Percentiles rank a stretch among this genome's conserved stretches.
Conservation (phyloP, 2,797 vertebrate genomes). For the Cyclopterus lumpus region DNA sequence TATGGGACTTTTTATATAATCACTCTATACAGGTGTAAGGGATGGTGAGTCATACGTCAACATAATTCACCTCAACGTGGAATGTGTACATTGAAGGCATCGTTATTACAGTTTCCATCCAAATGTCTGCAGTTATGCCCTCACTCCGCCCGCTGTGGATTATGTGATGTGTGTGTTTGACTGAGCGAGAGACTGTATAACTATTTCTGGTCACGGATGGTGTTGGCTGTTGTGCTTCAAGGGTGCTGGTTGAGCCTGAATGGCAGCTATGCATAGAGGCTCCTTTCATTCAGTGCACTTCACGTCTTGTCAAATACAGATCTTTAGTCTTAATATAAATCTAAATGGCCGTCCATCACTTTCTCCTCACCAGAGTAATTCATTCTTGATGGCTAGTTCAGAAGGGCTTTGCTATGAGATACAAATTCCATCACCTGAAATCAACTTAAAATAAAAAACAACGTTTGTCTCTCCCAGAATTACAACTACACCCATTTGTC, state of each 20-base stretch:
- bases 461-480: constrained; percentile 78
- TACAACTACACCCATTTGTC: constrained; percentile 95
- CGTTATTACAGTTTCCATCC: neutral
- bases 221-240: constrained; percentile 35
- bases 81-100: neutral
- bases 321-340: neutral
- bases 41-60: neutral
- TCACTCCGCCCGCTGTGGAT: neutral
- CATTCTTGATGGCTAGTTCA: neutral
- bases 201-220: constrained; percentile 26
- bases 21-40: neutral
- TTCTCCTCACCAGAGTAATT: neutral
- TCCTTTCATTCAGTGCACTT: constrained; percentile 59
- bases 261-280: constrained; percentile 40
- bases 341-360: neutral
- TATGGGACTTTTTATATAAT: neutral
- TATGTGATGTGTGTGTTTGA: constrained; percentile 21
- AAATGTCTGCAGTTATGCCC: neutral
- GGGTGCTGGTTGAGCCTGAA: constrained; percentile 30
- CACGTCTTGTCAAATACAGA: neutral
- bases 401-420: neutral
- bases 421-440: neutral
- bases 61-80: neutral
- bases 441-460: neutral
- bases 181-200: constrained; percentile 14